Percentiles rank a stretch among this genome's conserved stretches.
These are phyloP conservation scores for Hybognathus amarus DNA, from an alignment of 2,797 vertebrate species.

Conservation along the genomic window DNA sequence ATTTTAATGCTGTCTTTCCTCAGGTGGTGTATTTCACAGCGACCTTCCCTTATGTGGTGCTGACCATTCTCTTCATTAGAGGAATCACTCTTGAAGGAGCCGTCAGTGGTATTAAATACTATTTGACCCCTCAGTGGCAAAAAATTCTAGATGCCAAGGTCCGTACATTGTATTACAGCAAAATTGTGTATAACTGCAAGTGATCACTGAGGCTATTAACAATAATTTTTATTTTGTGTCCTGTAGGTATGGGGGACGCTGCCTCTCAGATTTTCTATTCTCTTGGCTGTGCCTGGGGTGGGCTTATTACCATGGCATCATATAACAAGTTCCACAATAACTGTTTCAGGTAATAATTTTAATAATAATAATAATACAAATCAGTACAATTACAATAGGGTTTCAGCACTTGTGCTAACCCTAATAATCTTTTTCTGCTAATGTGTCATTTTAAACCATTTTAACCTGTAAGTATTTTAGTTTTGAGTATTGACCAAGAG, in stretches of 20 bases:
- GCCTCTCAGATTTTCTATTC: constrained; percentile 99
- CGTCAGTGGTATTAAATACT: constrained; percentile 92
- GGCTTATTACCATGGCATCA: constrained; percentile 98
- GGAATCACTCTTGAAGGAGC: constrained; percentile 97
- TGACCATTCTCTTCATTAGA: constrained; percentile 96
- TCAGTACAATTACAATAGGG: no score
- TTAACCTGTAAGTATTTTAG: not conserved
- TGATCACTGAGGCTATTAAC: not conserved
- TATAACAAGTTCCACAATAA: constrained; percentile 99
- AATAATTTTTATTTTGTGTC: constrained; percentile 33
- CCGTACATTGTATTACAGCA: constrained; percentile 27
- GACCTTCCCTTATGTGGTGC: constrained; percentile 95
- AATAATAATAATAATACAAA: no score
- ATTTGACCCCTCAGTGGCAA: constrained; percentile 97
- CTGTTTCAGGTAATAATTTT: constrained; percentile 87
- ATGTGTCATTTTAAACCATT: not conserved
- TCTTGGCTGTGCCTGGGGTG: constrained; percentile 96
- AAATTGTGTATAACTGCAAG: not conserved
- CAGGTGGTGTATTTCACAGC: constrained; percentile 99
- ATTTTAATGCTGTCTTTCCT: constrained; percentile 19
- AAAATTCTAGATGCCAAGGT: constrained; percentile 99
- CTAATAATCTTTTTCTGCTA: not conserved
- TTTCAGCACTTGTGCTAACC: no score
- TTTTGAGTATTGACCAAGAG: not conserved
- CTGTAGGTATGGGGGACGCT: constrained; percentile 94